A percentile compares a stretch with the other conserved stretches of the same genome.
Conservation (phyloP, 2,113 vertebrate genomes). For the Murina feae region DNA sequence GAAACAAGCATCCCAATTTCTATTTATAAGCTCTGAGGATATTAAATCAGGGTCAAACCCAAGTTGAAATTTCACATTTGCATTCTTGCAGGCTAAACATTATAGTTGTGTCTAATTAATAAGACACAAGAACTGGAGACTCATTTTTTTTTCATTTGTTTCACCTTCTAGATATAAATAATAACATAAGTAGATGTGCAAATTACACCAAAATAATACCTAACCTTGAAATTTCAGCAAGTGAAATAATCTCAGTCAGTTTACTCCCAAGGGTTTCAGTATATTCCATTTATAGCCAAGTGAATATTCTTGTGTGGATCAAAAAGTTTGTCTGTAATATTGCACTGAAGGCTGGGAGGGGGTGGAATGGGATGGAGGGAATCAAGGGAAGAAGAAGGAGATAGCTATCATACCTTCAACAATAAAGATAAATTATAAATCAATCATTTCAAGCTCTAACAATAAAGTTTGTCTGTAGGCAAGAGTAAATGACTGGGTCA, state of each 20-base stretch:
- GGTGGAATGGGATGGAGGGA: too few species aligned
- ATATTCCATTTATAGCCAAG: neutral
- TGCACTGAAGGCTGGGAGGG: too few species aligned
- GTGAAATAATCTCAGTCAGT: neutral
- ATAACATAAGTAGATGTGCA: neutral
- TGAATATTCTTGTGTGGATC: neutral
- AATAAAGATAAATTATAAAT: too few species aligned
- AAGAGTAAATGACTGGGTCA: neutral
- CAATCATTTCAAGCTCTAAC: too few species aligned
- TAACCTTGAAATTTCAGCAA: neutral
- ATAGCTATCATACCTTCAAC: too few species aligned
- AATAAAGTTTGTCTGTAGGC: neutral
- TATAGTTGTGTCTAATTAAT: neutral
- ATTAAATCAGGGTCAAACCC: neutral
- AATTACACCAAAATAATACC: neutral
- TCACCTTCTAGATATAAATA: neutral
- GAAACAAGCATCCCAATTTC: neutral
- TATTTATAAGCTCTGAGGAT: neutral
- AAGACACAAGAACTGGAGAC: neutral
- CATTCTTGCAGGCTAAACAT: neutral
- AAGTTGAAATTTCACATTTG: neutral
- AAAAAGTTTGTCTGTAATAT: neutral
- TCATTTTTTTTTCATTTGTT: slow-evolving; percentile 1
- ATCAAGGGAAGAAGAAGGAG: too few species aligned
- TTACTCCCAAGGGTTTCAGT: neutral